These are phyloP conservation scores for Pocillopora damicornis DNA, from an alignment of 64 coral and sea anemone species.

Conservation along the genomic window DNA sequence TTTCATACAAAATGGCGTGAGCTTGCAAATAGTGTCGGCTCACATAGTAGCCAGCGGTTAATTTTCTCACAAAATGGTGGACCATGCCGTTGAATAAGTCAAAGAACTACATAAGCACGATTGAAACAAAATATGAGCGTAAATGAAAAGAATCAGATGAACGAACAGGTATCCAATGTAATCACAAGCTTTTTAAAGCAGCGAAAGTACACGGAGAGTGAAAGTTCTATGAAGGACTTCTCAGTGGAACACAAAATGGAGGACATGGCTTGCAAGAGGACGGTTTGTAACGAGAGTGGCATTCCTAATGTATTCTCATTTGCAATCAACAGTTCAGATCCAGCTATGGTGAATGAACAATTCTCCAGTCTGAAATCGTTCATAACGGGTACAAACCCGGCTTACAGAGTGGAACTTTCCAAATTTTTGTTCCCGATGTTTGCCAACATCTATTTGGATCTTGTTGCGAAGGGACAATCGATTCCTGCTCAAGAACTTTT, in stretches of 20 bases:
- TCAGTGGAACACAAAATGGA: constrained; percentile 66
- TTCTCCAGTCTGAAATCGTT: constrained; percentile 88
- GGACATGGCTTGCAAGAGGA: constrained; percentile 73
- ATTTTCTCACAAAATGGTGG: constrained; percentile 35
- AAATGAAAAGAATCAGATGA: constrained; percentile 74
- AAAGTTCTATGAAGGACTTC: constrained; percentile 54
- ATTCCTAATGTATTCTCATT: constrained; percentile 81
- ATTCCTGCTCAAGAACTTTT: constrained; percentile 69
- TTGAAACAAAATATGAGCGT: constrained; percentile 77
- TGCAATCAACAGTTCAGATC: constrained; percentile 62
- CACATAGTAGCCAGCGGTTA: not conserved
- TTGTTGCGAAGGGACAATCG: constrained; percentile 72
- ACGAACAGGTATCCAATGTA: constrained; percentile 65
- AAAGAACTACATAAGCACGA: not conserved
- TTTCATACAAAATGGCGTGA: too few relatives aligned
- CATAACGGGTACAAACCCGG: constrained; percentile 79
- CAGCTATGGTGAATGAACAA: constrained; percentile 72
- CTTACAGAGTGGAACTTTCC: constrained; percentile 80
- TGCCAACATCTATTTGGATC: constrained; percentile 91
- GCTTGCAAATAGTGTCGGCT: not conserved
- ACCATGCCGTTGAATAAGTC: not conserved
- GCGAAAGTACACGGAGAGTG: constrained; percentile 77
- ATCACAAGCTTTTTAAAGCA: constrained; percentile 87
- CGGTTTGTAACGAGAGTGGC: constrained; percentile 82
- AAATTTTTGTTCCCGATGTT: constrained; percentile 87